A percentile compares a stretch with the other conserved stretches of the same genome.
phyloP scores from a whole-genome alignment of 2,113 vertebrate genomes.

The Phaethon lepturus region DNA sequence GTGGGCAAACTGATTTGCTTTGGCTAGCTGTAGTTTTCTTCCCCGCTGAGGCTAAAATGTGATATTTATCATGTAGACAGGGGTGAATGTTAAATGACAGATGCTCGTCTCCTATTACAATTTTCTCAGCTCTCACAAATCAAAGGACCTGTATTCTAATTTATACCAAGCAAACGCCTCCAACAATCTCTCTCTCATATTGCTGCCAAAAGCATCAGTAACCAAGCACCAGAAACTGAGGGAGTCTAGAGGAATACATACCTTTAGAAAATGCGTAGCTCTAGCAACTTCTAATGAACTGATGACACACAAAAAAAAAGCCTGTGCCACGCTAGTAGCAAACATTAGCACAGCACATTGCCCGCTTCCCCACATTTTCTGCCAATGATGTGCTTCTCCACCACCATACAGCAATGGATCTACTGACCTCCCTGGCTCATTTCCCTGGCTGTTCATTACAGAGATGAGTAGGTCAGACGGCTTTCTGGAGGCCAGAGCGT shows the following conservation, averaged over 20 bases:
- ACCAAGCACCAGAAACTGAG: background rate
- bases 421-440: background rate
- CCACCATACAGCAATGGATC: background rate
- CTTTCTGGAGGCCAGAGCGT: background rate
- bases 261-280: background rate
- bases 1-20: background rate
- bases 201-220: background rate
- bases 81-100: background rate
- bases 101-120: fast-evolving
- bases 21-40: background rate
- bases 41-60: background rate
- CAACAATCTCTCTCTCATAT: background rate
- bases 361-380: background rate
- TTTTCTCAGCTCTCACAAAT: background rate
- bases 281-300: background rate
- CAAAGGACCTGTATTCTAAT: background rate
- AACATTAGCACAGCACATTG: background rate
- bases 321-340: fast-evolving
- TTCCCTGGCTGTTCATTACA: background rate
- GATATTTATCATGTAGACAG: background rate
- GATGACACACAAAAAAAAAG: background rate
- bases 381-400: background rate
- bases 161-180: background rate
- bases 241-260: background rate
- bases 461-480: background rate